Conservation (phyloP, 2,113 vertebrate genomes). For the Eulemur macaco region DNA sequence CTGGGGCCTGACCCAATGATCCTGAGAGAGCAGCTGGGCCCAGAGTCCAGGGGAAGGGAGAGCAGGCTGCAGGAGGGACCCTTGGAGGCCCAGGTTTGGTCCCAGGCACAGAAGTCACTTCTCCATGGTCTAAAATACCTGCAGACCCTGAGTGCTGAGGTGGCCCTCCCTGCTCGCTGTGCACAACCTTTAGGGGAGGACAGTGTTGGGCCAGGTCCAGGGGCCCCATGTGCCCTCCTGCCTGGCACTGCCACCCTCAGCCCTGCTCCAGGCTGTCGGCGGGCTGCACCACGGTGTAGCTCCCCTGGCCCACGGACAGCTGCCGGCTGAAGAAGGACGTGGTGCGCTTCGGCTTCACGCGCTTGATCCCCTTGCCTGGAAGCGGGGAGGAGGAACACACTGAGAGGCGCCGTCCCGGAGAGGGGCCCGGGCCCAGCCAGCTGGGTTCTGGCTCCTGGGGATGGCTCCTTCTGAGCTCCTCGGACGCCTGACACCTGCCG, state of each 20-base stretch:
- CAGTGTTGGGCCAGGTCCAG: neutral
- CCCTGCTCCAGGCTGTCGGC: constrained; percentile 89
- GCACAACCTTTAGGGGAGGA: neutral
- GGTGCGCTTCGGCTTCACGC: constrained; percentile 91
- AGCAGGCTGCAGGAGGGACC: neutral
- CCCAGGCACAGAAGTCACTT: neutral
- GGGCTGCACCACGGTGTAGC: constrained; percentile 89
- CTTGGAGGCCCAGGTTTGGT: accelerated
- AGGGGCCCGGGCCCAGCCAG: neutral
- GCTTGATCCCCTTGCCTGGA: constrained; percentile 92
- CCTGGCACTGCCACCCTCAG: constrained; percentile 66
- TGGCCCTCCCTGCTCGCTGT: too few relatives aligned
- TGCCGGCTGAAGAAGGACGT: constrained; percentile 93
- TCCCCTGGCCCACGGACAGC: constrained; percentile 77
- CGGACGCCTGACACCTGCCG: neutral
- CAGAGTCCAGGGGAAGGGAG: neutral
- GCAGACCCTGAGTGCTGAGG: neutral
- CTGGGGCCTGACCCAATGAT: neutral
- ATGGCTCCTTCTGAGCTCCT: neutral
- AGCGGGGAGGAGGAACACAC: accelerated
- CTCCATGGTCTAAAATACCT: neutral
- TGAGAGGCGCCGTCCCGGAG: neutral
- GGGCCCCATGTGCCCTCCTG: neutral
- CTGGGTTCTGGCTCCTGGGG: accelerated
- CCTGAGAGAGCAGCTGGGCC: neutral